Conservation (phyloP, 2,113 vertebrate genomes). For the Syngnathoides biaculeatus region DNA sequence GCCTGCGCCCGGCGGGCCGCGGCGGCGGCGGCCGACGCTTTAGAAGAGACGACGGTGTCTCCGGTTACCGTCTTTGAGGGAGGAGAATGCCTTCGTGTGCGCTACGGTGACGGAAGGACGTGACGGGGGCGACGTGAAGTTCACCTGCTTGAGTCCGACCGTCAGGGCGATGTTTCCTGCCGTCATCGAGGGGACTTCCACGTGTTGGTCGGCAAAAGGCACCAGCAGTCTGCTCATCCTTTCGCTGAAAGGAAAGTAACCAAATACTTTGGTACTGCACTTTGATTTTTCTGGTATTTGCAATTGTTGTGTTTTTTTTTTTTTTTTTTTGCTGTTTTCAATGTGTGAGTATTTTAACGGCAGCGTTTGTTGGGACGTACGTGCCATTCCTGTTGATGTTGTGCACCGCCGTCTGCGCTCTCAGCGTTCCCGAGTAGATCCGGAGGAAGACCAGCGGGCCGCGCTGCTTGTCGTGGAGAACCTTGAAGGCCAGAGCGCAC, state of each 20-base stretch:
- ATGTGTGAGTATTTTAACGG: not conserved
- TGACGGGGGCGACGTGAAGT: not conserved
- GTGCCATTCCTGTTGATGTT: conserved; percentile 89
- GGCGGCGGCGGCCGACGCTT: conserved; percentile 81
- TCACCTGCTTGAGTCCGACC: conserved; percentile 92
- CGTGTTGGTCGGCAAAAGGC: conserved; percentile 93
- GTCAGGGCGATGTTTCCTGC: conserved; percentile 93
- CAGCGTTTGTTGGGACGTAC: conserved; percentile 69
- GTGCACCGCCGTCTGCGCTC: conserved; percentile 84
- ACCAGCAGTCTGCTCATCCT: conserved; percentile 90
- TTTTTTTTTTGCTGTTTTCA: no score
- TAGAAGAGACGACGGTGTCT: conserved; percentile 92
- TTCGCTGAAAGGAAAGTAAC: conserved; percentile 73
- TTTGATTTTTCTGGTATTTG: no score
- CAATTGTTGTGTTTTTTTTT: no score
- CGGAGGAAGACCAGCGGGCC: conserved; percentile 91
- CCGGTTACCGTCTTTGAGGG: conserved; percentile 85
- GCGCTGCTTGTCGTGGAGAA: conserved; percentile 92
- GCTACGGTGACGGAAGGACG: no score
- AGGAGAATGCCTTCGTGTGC: not conserved
- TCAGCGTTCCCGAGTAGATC: conserved; percentile 89
- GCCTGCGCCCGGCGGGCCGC: conserved; percentile 65
- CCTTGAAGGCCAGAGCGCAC: conserved; percentile 94
- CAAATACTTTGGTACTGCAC: not conserved
- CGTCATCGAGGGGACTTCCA: conserved; percentile 86